These are phyloP conservation scores for Sander vitreus DNA, from an alignment of 2,113 vertebrate genomes.

Conservation along the genomic window DNA sequence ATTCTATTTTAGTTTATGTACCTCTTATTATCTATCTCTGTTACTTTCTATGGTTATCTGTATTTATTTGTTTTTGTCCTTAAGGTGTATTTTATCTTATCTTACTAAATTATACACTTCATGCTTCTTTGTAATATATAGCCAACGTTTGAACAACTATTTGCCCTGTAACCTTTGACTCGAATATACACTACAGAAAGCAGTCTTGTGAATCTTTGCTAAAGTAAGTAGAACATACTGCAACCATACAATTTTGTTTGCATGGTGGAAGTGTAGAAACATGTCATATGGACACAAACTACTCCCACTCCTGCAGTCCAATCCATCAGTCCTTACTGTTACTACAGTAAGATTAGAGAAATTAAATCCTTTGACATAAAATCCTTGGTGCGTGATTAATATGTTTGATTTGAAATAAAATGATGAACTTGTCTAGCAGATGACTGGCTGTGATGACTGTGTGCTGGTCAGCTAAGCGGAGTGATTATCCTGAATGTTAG, in stretches of 20 bases:
- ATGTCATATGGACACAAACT: background rate
- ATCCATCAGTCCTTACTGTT: background rate
- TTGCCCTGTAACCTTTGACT: background rate
- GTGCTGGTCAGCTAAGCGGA: background rate
- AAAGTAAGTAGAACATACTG: background rate
- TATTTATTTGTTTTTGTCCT: too few species aligned
- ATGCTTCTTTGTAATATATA: background rate
- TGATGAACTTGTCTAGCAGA: background rate
- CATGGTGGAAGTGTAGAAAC: background rate
- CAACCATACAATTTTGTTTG: background rate
- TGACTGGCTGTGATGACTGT: background rate
- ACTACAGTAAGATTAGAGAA: too few species aligned
- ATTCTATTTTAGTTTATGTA: too few species aligned
- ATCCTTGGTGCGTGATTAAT: background rate
- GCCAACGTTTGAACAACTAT: background rate
- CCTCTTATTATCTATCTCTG: too few species aligned
- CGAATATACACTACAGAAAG: background rate
- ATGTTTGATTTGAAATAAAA: background rate
- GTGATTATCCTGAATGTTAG: background rate
- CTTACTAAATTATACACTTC: background rate
- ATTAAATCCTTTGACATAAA: background rate
- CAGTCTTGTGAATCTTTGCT: background rate
- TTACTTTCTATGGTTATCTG: too few species aligned
- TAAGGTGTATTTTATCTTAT: background rate
- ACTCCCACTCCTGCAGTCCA: background rate